These are phyloP conservation scores for Lacanobia wlatinum DNA, from an alignment of 2,888 invertebrate genomes.

Conservation along the genomic window DNA sequence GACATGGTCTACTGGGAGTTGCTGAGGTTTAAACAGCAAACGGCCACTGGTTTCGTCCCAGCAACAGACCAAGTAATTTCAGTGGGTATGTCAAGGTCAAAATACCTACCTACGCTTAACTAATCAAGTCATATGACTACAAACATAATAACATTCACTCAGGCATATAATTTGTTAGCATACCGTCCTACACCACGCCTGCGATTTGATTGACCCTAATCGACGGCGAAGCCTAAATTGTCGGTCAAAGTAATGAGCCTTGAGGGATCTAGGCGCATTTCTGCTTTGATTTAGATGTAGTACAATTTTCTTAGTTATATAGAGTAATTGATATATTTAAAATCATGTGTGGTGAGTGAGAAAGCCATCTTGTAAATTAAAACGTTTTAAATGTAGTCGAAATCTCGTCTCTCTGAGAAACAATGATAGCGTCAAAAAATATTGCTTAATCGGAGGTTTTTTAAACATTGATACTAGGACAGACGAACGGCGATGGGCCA, in stretches of 20 bases:
- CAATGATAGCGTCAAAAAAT: no score
- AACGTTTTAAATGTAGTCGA: no score
- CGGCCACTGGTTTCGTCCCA: no score
- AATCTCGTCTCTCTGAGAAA: no score
- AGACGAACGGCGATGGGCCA: no score
- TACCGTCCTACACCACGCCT: constrained; percentile 1
- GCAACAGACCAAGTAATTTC: neutral
- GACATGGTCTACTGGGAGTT: neutral
- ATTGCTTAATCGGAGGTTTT: no score
- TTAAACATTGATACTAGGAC: no score
- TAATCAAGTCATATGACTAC: neutral
- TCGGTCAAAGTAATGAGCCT: constrained; percentile 20
- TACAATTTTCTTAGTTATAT: neutral
- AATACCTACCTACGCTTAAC: neutral
- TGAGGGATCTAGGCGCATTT: neutral
- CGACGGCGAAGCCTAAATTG: constrained; percentile 23
- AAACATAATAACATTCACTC: constrained; percentile 10
- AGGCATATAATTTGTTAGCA: constrained; percentile 25
- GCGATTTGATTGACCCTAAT: constrained; percentile 43
- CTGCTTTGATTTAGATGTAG: constrained; percentile 12
- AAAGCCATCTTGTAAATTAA: no score
- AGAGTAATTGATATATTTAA: neutral
- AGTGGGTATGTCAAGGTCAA: neutral
- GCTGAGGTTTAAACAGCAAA: neutral
- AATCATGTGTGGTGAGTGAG: no score